These are phyloP conservation scores for Cromileptes altivelis DNA, from an alignment of 2,113 vertebrate species.

Conservation along the genomic window DNA sequence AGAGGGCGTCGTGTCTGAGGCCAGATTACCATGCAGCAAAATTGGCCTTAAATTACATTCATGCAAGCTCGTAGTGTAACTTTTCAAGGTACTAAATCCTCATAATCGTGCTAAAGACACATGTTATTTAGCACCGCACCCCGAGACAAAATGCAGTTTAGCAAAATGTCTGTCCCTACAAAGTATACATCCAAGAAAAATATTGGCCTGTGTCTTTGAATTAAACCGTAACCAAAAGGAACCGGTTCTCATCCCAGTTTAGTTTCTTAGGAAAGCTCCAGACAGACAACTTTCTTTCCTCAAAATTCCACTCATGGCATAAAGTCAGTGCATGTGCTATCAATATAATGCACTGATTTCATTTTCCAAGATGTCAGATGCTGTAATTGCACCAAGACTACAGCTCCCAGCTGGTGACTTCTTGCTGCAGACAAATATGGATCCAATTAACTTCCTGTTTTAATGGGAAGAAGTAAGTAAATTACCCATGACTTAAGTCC, in stretches of 20 bases:
- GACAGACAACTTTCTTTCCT: background rate
- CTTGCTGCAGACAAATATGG: conserved; percentile 1
- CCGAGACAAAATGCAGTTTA: conserved; percentile 3
- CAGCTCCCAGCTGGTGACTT: conserved; percentile 3
- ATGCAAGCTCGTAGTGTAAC: conserved; percentile 15
- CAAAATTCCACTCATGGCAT: background rate
- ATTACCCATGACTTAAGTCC: background rate
- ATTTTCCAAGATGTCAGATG: conserved; percentile 38
- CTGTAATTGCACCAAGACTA: conserved; percentile 14
- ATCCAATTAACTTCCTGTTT: conserved; percentile 27
- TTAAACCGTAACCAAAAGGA: background rate
- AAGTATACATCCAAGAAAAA: conserved; percentile 16
- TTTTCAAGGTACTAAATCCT: conserved; percentile 23
- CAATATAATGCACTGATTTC: conserved; percentile 31
- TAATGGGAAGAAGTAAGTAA: background rate
- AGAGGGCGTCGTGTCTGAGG: conserved; percentile 24
- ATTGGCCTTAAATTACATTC: conserved; percentile 36
- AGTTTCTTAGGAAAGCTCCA: background rate
- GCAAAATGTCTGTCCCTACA: background rate
- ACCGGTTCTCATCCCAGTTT: conserved; percentile 2
- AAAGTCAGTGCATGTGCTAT: conserved; percentile 40
- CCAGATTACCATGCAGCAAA: conserved; percentile 35
- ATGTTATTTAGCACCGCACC: conserved; percentile 16
- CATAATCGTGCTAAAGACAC: conserved; percentile 28
- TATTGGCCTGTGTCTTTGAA: background rate